These are phyloP conservation scores for Tupaia chinensis DNA, from an alignment of 2,113 vertebrate genomes.

Conservation along the genomic window DNA sequence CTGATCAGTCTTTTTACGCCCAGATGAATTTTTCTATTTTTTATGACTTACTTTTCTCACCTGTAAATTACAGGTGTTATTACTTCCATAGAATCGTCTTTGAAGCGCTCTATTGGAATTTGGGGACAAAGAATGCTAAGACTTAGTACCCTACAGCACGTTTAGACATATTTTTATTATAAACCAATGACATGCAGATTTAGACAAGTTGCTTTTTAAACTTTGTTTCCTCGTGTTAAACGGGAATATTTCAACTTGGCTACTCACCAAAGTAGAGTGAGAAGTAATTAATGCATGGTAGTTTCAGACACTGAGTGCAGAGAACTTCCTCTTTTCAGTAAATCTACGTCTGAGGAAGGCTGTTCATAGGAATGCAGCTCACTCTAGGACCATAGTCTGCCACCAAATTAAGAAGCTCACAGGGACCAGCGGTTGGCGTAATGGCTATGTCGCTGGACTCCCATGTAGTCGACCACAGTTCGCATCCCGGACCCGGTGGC, in stretches of 20 bases:
- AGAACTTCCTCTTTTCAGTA: background rate
- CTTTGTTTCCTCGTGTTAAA: background rate
- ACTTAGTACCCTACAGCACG: background rate
- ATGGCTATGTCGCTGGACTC: too few relatives aligned
- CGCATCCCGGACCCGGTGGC: too few relatives aligned
- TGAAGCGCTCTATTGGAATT: background rate
- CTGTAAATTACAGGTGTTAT: background rate
- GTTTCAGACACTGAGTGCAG: background rate
- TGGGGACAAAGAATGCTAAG: background rate
- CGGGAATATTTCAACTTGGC: background rate
- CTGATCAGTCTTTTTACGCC: background rate
- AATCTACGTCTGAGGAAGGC: background rate
- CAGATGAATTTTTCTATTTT: background rate
- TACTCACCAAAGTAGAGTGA: background rate
- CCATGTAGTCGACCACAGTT: too few relatives aligned
- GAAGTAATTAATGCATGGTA: background rate
- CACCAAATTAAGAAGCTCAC: background rate
- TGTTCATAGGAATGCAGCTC: background rate
- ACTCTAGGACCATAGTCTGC: background rate
- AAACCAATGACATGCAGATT: background rate
- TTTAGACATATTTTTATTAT: background rate
- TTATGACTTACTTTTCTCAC: background rate
- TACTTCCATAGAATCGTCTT: background rate
- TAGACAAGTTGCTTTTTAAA: background rate
- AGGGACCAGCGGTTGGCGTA: background rate